Conservation (phyloP, 2,113 vertebrate genomes). For the Oncorhynchus kisutch region DNA sequence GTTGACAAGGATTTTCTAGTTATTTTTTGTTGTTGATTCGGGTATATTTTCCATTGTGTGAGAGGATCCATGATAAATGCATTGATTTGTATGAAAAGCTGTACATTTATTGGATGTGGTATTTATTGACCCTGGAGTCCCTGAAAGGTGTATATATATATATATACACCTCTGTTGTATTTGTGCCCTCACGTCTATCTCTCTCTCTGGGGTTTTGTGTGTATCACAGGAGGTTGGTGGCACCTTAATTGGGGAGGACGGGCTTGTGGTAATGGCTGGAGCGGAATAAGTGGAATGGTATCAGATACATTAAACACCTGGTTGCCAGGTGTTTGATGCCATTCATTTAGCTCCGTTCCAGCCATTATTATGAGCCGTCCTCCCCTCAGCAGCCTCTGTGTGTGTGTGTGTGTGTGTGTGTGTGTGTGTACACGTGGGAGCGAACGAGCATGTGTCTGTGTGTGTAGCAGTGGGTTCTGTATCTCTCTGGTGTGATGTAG, state of each 20-base stretch:
- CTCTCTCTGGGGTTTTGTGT: conserved; percentile 20
- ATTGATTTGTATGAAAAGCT: conserved; percentile 41
- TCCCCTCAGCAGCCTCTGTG: not conserved
- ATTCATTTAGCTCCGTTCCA: no score
- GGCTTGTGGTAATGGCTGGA: no score
- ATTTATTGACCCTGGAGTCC: conserved; percentile 51
- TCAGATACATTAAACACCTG: no score
- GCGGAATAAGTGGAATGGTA: no score
- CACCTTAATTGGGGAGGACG: no score
- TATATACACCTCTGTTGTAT: conserved; percentile 33
- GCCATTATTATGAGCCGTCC: no score
- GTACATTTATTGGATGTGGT: conserved; percentile 65
- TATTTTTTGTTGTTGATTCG: not conserved
- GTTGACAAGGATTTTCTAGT: not conserved
- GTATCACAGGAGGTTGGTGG: not conserved
- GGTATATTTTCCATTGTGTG: not conserved
- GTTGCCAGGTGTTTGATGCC: no score
- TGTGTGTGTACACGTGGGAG: conserved; percentile 33
- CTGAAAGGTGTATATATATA: conserved; percentile 31
- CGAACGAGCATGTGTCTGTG: conserved; percentile 43
- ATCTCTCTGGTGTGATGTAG: conserved; percentile 68
- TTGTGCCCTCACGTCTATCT: conserved; percentile 36
- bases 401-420: conserved; percentile 37
- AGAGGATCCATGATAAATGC: conserved; percentile 39
- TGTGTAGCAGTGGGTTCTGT: conserved; percentile 55